phyloP scores from a whole-genome alignment of 2,113 vertebrate genomes.

The Halcyon senegalensis region DNA sequence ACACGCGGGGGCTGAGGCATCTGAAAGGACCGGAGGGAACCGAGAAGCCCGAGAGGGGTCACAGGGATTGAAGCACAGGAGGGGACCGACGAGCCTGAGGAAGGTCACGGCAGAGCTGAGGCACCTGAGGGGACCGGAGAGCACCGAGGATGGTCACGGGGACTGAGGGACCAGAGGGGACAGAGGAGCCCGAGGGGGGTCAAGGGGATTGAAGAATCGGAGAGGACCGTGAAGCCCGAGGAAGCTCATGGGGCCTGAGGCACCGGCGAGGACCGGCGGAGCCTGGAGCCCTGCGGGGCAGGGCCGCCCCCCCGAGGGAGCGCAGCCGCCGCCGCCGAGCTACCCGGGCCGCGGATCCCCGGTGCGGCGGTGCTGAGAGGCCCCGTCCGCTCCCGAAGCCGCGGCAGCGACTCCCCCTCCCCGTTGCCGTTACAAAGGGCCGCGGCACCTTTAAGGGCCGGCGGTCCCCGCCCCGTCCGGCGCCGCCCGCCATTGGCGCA shows the following conservation, averaged over 20 bases:
- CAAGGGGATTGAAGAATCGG: background rate
- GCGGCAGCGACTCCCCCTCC: no score
- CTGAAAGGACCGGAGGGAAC: background rate
- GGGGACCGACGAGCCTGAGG: no score
- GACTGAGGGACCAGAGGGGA: background rate
- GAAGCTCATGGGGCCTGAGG: no score
- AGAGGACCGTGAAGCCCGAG: no score
- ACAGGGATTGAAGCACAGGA: background rate
- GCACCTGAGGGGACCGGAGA: no score
- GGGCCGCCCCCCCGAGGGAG: background rate
- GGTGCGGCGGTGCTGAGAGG: no score
- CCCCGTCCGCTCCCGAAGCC: no score
- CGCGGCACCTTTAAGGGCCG: background rate
- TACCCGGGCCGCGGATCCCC: background rate
- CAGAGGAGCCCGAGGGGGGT: background rate
- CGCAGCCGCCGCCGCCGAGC: no score
- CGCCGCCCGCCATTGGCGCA: background rate
- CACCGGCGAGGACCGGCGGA: no score
- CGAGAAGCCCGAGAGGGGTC: background rate
- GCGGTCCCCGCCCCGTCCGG: background rate
- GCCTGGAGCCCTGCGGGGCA: background rate
- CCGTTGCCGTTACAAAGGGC: background rate
- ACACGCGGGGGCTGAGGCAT: background rate
- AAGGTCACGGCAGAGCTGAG: no score
- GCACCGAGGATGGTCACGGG: no score